phyloP scores from a whole-genome alignment of 2,113 vertebrate species.

The Takifugu flavidus region DNA sequence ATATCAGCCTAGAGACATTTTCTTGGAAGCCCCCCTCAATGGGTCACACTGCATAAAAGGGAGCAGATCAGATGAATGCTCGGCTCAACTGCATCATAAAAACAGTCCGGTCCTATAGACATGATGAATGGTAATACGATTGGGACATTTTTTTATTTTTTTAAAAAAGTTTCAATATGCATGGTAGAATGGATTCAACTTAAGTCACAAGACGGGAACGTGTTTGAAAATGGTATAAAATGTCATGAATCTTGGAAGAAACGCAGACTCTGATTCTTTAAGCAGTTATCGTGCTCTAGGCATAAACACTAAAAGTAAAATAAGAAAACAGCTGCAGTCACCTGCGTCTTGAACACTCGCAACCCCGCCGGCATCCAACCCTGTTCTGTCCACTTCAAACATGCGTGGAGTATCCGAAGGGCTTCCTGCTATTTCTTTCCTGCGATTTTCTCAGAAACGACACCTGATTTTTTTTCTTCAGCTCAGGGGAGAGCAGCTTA shows the following conservation, averaged over 20 bases:
- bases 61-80: background rate
- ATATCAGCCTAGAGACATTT: constrained; percentile 28
- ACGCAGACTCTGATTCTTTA: background rate
- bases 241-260: background rate
- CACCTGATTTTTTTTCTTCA: constrained; percentile 8
- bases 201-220: no score
- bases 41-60: constrained; percentile 33
- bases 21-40: constrained; percentile 28
- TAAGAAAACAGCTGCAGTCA: constrained; percentile 47
- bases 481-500: constrained; percentile 3
- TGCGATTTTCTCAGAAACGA: constrained; percentile 10
- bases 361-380: constrained; percentile 40
- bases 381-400: constrained; percentile 40
- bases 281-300: background rate
- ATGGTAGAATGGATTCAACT: no score
- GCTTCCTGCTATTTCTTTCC: constrained; percentile 17
- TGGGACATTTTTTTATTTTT: no score
- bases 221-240: background rate
- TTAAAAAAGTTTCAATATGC: no score
- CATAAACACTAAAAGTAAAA: background rate
- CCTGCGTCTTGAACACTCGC: constrained; percentile 56
- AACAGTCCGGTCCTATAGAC: background rate
- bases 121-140: background rate
- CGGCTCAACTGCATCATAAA: background rate
- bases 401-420: constrained; percentile 37